Conservation (phyloP, 2,797 vertebrate species). For the Synaphobranchus kaupii region DNA sequence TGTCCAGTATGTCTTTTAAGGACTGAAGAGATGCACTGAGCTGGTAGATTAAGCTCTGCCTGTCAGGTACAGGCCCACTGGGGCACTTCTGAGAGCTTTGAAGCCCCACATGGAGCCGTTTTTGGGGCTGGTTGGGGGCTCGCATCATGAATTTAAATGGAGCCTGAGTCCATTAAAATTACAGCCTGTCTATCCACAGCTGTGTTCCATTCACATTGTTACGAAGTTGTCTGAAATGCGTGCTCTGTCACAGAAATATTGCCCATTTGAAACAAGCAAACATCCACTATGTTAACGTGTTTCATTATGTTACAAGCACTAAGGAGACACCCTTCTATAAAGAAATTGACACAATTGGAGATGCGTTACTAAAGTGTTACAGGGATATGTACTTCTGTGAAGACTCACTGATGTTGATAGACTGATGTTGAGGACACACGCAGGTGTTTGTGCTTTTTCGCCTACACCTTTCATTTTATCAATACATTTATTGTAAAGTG, state of each 20-base stretch:
- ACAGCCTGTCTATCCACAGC: neutral
- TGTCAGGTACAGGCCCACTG: neutral
- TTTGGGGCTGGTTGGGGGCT: neutral
- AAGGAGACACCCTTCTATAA: too few species aligned
- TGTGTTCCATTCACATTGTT: neutral
- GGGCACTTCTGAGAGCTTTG: neutral
- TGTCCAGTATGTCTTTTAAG: neutral
- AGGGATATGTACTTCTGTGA: too few species aligned
- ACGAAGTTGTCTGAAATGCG: neutral
- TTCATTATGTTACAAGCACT: constrained; percentile 36
- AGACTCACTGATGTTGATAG: too few species aligned
- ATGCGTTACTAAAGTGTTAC: too few species aligned
- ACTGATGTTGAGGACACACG: too few species aligned
- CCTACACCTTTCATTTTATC: too few species aligned
- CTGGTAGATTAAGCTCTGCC: neutral
- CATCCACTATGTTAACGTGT: neutral
- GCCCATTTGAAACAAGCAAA: constrained; percentile 19
- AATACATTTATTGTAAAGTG: too few species aligned
- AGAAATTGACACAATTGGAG: too few species aligned
- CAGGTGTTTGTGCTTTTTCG: too few species aligned
- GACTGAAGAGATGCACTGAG: neutral
- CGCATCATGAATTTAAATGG: constrained; percentile 1
- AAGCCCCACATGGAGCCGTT: neutral
- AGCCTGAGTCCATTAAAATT: neutral
- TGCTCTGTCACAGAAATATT: neutral